Evolutionary conservation across 37 sponge, comb jelly and placozoan species (phyloP), one percentile per base, ranked within the genome.

Genomic region (Lycopodina hypogea): DNA sequence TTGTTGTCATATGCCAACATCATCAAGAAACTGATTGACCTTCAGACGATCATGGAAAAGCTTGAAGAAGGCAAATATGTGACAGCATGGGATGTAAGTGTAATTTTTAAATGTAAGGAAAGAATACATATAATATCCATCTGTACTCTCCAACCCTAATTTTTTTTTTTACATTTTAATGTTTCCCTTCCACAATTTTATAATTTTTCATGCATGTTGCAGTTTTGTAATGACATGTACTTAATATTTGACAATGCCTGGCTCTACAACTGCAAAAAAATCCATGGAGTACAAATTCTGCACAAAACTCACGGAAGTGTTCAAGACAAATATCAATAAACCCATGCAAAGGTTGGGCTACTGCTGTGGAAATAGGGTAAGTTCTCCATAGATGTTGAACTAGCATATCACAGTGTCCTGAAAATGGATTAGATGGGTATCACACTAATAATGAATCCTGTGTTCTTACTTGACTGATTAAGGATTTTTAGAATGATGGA

Each of bases 181-280:
- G n/a, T n/a, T n/a, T n/a, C n/a, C n/a, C n/a, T n/a, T n/a, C n/a
- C n/a, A n/a, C n/a, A n/a, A n/a, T n/a, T n/a, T n/a, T n/a, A n/a
- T n/a, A n/a, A n/a, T n/a, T n/a, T n/a, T n/a, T n/a, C n/a, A n/a
- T n/a, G n/a, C n/a, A 32, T 33, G 17, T 32, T 68, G 9, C 81
- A 97, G 98, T 97, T 97, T 58, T 92, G 94, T 56, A 77, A 88
- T 22, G 98, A 95, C 50, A 81, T 94, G 50, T 78, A 91, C 83
- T 75, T 97, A 65, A 97, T 97, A 96, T 90, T 98, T 69, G 87
- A 98, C 78, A 98, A 98, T 86, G 96, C 96, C 55, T 98, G 97
- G 92, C 39, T 86, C 53, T 98, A 93, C 87, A 98, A 98, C 77
- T 79, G 85, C 67, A 90, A 88, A 64, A n/a, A 95, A 80, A 0